phyloP scores from a whole-genome alignment of 2,888 invertebrate species.

The Drosophila hamatofila region DNA sequence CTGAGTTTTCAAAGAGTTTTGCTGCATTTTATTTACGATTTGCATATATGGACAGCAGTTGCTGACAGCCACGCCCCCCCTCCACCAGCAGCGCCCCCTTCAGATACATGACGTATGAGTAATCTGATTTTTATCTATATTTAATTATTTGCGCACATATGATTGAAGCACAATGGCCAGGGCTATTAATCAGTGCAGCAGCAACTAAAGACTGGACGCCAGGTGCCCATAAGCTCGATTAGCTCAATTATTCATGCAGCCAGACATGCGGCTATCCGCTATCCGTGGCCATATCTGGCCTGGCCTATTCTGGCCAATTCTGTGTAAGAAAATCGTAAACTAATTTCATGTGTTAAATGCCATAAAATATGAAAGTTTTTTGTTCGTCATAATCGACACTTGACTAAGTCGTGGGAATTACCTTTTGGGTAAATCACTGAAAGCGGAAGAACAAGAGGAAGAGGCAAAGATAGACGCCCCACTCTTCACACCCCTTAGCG shows the following conservation, averaged over 20 bases:
- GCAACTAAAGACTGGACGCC: conserved; percentile 32
- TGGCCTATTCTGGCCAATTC: conserved; percentile 61
- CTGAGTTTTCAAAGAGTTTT: conserved; percentile 48
- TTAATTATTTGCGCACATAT: conserved; percentile 74
- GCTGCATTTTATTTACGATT: conserved; percentile 62
- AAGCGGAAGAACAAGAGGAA: conserved; percentile 65
- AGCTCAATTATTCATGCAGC: conserved; percentile 70
- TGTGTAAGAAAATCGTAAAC: conserved; percentile 72
- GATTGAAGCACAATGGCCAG: conserved; percentile 74
- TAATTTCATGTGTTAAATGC: conserved; percentile 57
- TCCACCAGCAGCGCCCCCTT: neutral
- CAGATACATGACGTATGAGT: conserved; percentile 67
- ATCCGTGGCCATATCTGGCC: conserved; percentile 11
- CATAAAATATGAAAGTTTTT: conserved; percentile 75
- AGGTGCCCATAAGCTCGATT: conserved; percentile 69
- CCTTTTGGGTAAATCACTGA: conserved; percentile 65
- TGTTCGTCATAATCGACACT: conserved; percentile 67
- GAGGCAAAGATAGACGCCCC: neutral
- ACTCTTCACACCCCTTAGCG: neutral
- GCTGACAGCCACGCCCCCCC: conserved; percentile 68
- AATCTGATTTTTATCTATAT: conserved; percentile 77
- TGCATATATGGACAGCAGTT: conserved; percentile 58
- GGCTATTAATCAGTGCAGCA: conserved; percentile 74
- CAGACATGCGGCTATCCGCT: conserved; percentile 20
- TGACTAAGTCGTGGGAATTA: conserved; percentile 71